Evolutionary conservation across 2,888 invertebrate genomes (phyloP).

Genomic region (Apamea sordens): DNA sequence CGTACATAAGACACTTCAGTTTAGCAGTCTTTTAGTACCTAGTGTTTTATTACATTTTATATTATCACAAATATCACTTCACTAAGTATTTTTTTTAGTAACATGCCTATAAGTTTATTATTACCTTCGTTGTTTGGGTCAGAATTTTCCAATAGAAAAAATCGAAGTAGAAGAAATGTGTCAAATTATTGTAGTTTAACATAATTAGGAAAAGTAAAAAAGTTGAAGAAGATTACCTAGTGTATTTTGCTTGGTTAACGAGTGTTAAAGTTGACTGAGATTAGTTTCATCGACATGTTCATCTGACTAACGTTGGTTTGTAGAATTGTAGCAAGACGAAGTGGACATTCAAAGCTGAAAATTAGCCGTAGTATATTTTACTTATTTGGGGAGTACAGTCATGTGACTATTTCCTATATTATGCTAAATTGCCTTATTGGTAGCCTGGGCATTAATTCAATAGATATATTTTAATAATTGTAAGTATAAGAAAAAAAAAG

Average conservation of each 20-base stretch:
- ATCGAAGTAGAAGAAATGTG: not conserved
- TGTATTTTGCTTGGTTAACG: not conserved
- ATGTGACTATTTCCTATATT: not conserved
- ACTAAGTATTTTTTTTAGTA: not conserved
- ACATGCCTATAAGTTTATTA: not conserved
- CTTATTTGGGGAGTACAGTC: not conserved
- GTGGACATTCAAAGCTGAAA: not conserved
- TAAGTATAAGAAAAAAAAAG: not conserved
- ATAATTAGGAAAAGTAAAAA: not conserved
- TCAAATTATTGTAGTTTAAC: not conserved
- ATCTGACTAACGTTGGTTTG: not conserved
- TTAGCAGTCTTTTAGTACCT: no score
- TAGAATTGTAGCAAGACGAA: not conserved
- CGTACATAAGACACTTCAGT: not conserved
- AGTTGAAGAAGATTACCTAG: no score
- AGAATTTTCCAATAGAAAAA: not conserved
- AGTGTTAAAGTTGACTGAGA: not conserved
- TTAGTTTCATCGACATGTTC: not conserved
- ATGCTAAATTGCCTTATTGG: not conserved
- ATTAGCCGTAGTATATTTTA: not conserved
- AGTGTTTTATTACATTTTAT: not conserved
- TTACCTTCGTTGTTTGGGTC: not conserved
- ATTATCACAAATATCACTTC: not conserved
- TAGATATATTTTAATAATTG: not conserved
- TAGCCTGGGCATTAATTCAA: not conserved